Base-by-base conservation (phyloP, 2,888 invertebrate species). In the Andrena chrysosceles region DNA sequence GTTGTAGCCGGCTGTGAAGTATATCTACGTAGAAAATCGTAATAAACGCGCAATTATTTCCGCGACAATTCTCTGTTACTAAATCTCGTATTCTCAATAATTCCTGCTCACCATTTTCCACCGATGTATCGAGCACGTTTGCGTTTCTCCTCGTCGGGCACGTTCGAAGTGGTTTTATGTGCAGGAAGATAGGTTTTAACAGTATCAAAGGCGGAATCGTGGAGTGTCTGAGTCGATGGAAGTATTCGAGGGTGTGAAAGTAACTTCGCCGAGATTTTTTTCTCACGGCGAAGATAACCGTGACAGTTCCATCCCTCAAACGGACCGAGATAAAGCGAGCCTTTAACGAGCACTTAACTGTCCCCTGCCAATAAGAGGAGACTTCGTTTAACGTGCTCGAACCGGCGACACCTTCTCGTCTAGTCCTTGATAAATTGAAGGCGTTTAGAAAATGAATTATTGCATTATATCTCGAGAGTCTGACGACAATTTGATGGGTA, bases 341-440 rank as follows among this genome's bases (percentile, higher is more conserved):
- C 87, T 88, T 88, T 89, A 90, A 90, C 89, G 86, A 88, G 87
- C 90, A 85, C 87, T 90, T 86, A 87, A 86, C 87, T 83, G 84
- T 79, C 74, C 84, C 85, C 71, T 62, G 52, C 81, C 86, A 80
- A 86, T 88, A 83, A 85, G 77, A 85, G 71, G 66, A 83, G 81
- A 82, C 67, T 76, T 80, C 62, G 76, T 78, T 54, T 49, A 66
- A 60, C 64, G 71, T 20, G 74, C 20, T 29, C 29, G 26, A 69
- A n/a, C 26, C 16, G 23, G 60, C 54, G 71, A 62, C 67, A 63
- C n/a, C 71, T 29, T 29, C n/a, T 5, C 13, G 16, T 66, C n/a
- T 20, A 67, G 16, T 8, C 1, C 5, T 68, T 31, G 80, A 73
- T 79, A 81, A 77, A 64, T 56, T 52, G 31, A 48, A 29, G 59